These are phyloP conservation scores for Clamator glandarius DNA, from an alignment of 2,797 vertebrate species.

Conservation along the genomic window DNA sequence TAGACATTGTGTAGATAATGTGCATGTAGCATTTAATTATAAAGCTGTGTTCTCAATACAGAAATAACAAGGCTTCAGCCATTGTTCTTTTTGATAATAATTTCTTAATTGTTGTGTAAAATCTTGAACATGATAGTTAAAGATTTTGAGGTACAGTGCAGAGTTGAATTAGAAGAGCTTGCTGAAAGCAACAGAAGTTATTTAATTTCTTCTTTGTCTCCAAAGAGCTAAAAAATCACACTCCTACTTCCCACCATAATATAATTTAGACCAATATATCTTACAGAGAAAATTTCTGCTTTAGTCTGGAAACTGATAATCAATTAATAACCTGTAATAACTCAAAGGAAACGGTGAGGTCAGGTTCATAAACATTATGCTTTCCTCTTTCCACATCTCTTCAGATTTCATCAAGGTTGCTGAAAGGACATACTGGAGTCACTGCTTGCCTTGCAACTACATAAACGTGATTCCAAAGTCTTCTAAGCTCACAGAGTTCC, in stretches of 20 bases:
- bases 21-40: not conserved
- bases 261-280: not conserved
- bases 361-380: not conserved
- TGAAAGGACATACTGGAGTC: not conserved
- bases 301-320: not conserved
- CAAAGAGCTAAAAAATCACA: not conserved
- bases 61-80: not conserved
- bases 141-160: not conserved
- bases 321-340: not conserved
- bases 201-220: not conserved
- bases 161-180: not conserved
- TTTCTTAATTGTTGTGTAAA: not conserved
- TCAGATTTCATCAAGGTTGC: not conserved
- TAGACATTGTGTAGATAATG: not conserved
- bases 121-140: not conserved
- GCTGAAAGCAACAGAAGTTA: not conserved
- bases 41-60: not conserved
- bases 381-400: not conserved
- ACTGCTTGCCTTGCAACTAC: not conserved
- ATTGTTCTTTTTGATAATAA: not conserved
- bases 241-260: not conserved
- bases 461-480: not conserved
- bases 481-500: not conserved
- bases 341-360: not conserved
- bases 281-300: not conserved